These are phyloP conservation scores for Champsocephalus gunnari DNA, from an alignment of 2,797 vertebrate species.

Conservation along the genomic window DNA sequence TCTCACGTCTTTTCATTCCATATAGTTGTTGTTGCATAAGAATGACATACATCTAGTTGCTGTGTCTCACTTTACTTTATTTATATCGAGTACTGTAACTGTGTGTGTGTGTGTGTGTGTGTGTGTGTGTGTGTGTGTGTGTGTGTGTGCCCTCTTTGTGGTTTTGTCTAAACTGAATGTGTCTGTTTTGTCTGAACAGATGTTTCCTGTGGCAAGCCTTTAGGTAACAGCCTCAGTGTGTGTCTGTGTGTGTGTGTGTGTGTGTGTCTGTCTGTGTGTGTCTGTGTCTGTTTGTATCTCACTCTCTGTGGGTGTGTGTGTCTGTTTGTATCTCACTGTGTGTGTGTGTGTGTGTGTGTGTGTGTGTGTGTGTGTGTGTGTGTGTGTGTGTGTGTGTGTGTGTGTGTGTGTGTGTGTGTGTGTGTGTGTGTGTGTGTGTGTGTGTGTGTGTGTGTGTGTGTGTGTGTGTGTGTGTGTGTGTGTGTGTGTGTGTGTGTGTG, in stretches of 20 bases:
- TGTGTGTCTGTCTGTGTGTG: not conserved
- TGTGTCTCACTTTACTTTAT: not conserved
- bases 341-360: constrained; percentile 69
- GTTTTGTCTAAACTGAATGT: constrained; percentile 74
- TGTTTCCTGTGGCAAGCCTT: constrained; percentile 79
- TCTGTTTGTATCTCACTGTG: not conserved
- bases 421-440: constrained; percentile 20
- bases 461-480: constrained; percentile 68
- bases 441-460: constrained; percentile 28
- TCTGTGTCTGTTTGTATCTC: too few relatives aligned
- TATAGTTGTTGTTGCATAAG: not conserved
- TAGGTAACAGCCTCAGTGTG: constrained; percentile 69
- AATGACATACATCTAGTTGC: not conserved
- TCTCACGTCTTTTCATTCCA: not conserved
- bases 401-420: too few relatives aligned
- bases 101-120: not conserved
- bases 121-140: not conserved
- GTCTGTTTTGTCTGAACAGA: constrained; percentile 76
- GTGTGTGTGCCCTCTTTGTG: constrained; percentile 75
- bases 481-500: constrained; percentile 14
- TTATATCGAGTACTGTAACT: constrained; percentile 4
- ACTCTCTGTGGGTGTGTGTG: too few relatives aligned
- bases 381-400: not conserved
- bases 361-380: constrained; percentile 6
- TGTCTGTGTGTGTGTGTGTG: constrained; percentile 17